These are phyloP conservation scores for Eubasilissa splendida DNA, from an alignment of 2,888 invertebrate genomes.

Conservation along the genomic window DNA sequence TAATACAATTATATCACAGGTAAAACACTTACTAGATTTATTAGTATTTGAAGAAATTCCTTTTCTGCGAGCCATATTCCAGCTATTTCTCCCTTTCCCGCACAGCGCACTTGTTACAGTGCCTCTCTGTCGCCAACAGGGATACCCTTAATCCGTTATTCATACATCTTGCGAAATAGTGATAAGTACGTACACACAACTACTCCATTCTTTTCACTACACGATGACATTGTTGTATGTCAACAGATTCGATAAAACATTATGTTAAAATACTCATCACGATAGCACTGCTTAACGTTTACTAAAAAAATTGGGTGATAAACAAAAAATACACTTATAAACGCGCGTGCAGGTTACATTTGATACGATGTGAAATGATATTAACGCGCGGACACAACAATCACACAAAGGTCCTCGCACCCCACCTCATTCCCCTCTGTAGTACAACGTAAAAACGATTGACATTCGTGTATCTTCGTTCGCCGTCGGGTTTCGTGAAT, in stretches of 20 bases:
- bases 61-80: constrained; percentile 57
- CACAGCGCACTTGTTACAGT: constrained; percentile 51
- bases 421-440: constrained; percentile 44
- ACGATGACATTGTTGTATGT: constrained; percentile 51
- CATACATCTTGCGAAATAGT: constrained; percentile 57
- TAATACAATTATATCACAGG: constrained; percentile 27
- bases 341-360: constrained; percentile 55
- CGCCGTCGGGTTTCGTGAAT: constrained; percentile 22
- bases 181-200: constrained; percentile 51
- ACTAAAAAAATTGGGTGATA: constrained; percentile 51
- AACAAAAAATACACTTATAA: constrained; percentile 53
- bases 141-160: constrained; percentile 57
- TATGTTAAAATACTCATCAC: constrained; percentile 45
- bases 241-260: constrained; percentile 43
- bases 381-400: constrained; percentile 53
- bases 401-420: constrained; percentile 50
- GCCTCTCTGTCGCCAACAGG: constrained; percentile 54
- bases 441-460: constrained; percentile 49
- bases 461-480: constrained; percentile 41
- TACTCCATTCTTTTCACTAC: constrained; percentile 51
- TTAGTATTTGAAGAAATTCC: constrained; percentile 55
- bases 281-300: constrained; percentile 40
- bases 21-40: constrained; percentile 53
- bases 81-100: constrained; percentile 48
- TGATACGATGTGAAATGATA: constrained; percentile 53